phyloP scores from a whole-genome alignment of 2,797 vertebrate genomes.

The Epinephelus coioides region DNA sequence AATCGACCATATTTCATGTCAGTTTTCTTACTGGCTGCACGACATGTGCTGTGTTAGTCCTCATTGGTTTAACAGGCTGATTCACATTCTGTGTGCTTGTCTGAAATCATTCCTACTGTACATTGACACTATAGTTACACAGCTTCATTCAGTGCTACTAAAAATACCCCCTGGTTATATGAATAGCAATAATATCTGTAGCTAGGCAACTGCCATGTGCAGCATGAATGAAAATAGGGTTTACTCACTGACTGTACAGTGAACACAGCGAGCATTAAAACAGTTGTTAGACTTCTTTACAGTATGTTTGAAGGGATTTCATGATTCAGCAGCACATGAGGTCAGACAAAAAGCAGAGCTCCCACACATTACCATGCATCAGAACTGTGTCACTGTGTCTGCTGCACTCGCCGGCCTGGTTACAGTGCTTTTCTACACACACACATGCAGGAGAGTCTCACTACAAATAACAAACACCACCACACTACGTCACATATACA shows the following conservation, averaged over 20 bases:
- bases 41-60: too few species aligned
- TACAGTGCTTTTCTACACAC: too few species aligned
- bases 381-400: too few species aligned
- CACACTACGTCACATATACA: too few species aligned
- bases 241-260: background rate
- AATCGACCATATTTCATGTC: too few species aligned
- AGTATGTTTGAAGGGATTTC: background rate
- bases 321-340: background rate
- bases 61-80: too few species aligned
- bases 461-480: too few species aligned
- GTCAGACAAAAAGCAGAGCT: too few species aligned
- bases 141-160: slow-evolving; percentile 13
- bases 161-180: slow-evolving; percentile 18
- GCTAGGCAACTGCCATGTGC: slow-evolving; percentile 36
- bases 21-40: too few species aligned
- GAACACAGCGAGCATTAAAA: background rate
- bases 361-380: too few species aligned
- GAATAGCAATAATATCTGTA: slow-evolving; percentile 28
- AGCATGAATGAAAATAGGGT: slow-evolving; percentile 18
- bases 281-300: background rate
- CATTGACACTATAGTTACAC: background rate
- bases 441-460: too few species aligned
- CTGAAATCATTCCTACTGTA: background rate
- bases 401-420: too few species aligned
- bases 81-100: background rate